Evolutionary conservation across 2,113 vertebrate species (phyloP), one percentile per base, ranked within the genome.

Genomic region (Verasper variegatus): DNA sequence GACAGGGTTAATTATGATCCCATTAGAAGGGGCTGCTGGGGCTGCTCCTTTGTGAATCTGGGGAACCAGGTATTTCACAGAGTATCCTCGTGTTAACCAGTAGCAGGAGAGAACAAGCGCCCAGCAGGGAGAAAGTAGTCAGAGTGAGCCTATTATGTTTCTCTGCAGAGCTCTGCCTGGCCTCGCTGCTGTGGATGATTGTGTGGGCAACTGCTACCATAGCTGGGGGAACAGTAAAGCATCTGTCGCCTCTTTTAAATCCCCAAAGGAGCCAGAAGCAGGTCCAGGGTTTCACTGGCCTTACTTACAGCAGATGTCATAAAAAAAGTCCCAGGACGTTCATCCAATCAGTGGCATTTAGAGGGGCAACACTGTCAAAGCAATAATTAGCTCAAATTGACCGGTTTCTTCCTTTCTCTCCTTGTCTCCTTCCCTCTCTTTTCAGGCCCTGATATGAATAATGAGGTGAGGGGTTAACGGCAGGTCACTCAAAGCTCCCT

Each of bases 371-470:
- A 93, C 79, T 86, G 93, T 93, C 95, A 94, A 92, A 94, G 90
- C 95, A 96, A 96, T 96, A 95, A 97, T 96, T 96, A 96, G 95
- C 95, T 95, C 92, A 94, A 94, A 95, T 95, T 95, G 95, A 96
- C 95, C 92, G 84, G 91, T 92, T 93, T 92, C 94, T 95, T 94
- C 92, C 75, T 54, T 86, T 88, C 71, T 76, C 59, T 76, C 57
- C 64, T 65, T 92, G 92, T 58, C 76, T 76, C 62, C 37, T 69
- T 71, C 63, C 60, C 72, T 81, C 67, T 84, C 82, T 83, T 90
- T 91, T 95, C 95, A 93, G 93, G 89, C 91, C 86, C 93, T 92
- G 94, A 96, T 97, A 96, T 97, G 96, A 98, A 96, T 97, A 96
- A 97, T 96, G 96, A 97, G 94, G 91, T 77, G 40, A 93, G 89